Evolutionary conservation across 1,140 invertebrate species (phyloP).

Genomic region (Drosophila nebulosa): DNA sequence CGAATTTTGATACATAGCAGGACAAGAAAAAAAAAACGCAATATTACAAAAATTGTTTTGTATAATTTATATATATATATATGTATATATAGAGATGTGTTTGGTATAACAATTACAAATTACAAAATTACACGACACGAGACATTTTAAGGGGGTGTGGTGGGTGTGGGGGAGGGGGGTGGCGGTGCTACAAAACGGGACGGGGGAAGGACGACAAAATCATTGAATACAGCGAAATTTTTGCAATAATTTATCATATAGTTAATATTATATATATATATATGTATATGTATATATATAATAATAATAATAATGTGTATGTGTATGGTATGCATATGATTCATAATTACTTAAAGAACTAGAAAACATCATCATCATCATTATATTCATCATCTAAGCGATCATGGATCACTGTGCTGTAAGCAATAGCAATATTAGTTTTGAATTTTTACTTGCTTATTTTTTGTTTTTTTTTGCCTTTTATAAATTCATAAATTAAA

Average conservation of each 20-base stretch:
- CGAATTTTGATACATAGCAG: not conserved
- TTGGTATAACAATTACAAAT: slow-evolving; percentile 71
- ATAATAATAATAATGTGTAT: slow-evolving; percentile 21
- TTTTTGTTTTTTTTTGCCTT: slow-evolving; percentile 11
- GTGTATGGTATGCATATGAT: slow-evolving; percentile 47
- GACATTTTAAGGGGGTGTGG: no score
- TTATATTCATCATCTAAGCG: slow-evolving; percentile 10
- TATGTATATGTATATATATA: slow-evolving; percentile 28
- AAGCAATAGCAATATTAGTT: not conserved
- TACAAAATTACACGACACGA: slow-evolving; percentile 66
- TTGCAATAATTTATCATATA: slow-evolving; percentile 41
- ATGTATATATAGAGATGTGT: slow-evolving; percentile 29
- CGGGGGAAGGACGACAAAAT: slow-evolving; percentile 23
- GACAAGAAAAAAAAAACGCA: slow-evolving; percentile 20
- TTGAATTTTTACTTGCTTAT: slow-evolving; percentile 10
- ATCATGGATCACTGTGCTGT: not conserved
- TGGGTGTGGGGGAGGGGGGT: no score
- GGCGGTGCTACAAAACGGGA: no score
- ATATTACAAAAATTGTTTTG: slow-evolving; percentile 2
- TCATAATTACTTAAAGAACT: slow-evolving; percentile 69
- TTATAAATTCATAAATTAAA: slow-evolving; percentile 52
- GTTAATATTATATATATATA: slow-evolving; percentile 49
- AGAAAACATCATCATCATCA: slow-evolving; percentile 60
- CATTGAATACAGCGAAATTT: slow-evolving; percentile 2
- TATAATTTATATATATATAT: slow-evolving; percentile 47